These are phyloP conservation scores for Jaculus jaculus DNA, from an alignment of 2,113 vertebrate species.

Conservation along the genomic window DNA sequence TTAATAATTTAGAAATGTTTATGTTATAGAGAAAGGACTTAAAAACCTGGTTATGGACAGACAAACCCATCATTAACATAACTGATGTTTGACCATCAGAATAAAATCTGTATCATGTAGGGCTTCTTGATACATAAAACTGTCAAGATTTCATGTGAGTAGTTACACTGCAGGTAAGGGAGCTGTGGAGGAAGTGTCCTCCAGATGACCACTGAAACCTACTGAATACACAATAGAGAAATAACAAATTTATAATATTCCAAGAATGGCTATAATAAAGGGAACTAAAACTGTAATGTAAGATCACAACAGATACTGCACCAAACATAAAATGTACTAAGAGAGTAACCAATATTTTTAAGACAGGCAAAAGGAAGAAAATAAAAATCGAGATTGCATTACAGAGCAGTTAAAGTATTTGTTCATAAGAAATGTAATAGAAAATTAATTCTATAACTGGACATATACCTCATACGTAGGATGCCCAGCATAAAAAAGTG, in stretches of 20 bases:
- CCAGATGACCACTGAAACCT: background rate
- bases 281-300: background rate
- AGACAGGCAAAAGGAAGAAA: background rate
- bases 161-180: background rate
- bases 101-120: background rate
- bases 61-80: background rate
- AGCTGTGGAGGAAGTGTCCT: background rate
- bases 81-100: background rate
- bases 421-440: too few species aligned
- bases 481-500: too few species aligned
- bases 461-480: too few species aligned
- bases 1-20: too few species aligned
- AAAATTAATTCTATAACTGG: too few species aligned
- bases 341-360: background rate
- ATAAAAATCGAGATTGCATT: background rate
- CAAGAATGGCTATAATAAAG: background rate
- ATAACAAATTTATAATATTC: background rate
- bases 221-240: background rate
- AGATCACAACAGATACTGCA: background rate
- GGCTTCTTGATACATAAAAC: background rate
- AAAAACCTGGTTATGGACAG: background rate
- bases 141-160: background rate
- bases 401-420: background rate
- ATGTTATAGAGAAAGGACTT: background rate
- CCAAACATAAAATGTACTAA: background rate